Percentiles rank a stretch among this genome's conserved stretches.
phyloP scores from a whole-genome alignment of 2,113 vertebrate genomes.

The Callionymus lyra region DNA sequence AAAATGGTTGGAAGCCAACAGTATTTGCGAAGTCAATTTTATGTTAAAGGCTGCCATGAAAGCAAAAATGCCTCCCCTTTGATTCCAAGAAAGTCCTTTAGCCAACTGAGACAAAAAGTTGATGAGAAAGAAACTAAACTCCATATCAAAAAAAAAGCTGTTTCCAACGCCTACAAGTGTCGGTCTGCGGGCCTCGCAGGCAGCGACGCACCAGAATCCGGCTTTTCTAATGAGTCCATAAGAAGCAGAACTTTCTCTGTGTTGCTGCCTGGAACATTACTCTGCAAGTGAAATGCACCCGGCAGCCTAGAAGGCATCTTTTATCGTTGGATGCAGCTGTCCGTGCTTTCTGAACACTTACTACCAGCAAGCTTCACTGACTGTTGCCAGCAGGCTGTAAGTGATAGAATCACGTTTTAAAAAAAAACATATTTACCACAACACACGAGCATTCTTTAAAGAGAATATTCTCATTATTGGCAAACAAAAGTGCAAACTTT shows the following conservation, averaged over 20 bases:
- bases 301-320: conserved; percentile 57
- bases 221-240: conserved; percentile 58
- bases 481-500: conserved; percentile 44
- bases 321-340: conserved; percentile 66
- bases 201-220: conserved; percentile 35
- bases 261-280: conserved; percentile 60
- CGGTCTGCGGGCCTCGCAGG: conserved; percentile 40
- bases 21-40: too few relatives aligned
- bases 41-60: conserved; percentile 2
- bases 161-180: conserved; percentile 24
- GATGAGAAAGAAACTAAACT: conserved; percentile 21
- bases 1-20: too few relatives aligned
- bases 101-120: conserved; percentile 9
- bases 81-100: conserved; percentile 8
- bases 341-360: conserved; percentile 58
- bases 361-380: conserved; percentile 44
- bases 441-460: conserved; percentile 39
- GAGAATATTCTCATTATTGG: conserved; percentile 42
- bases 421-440: conserved; percentile 38
- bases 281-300: conserved; percentile 59
- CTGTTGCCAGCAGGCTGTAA: conserved; percentile 39
- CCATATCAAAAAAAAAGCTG: conserved; percentile 18
- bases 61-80: conserved; percentile 5
- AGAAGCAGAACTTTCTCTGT: conserved; percentile 56
- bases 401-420: conserved; percentile 31